Conservation (phyloP, 2,113 vertebrate genomes). For the Pygoscelis antarcticus region DNA sequence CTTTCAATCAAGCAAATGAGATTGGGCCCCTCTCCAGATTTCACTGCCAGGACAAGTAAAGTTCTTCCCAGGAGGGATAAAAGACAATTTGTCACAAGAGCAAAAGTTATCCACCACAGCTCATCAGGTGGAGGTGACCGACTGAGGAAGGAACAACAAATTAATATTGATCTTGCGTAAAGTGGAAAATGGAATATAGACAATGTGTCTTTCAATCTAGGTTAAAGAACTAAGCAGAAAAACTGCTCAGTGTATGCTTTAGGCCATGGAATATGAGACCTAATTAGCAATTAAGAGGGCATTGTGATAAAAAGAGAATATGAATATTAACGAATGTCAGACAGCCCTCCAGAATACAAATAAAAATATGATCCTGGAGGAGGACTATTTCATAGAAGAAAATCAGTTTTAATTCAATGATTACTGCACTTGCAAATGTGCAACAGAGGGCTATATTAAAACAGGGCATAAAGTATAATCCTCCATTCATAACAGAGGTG, state of each 20-base stretch:
- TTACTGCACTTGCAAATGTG: neutral
- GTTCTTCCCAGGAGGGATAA: neutral
- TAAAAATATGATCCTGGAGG: neutral
- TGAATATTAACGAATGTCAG: neutral
- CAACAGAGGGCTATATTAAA: neutral
- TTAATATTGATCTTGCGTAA: neutral
- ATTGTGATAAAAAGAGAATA: neutral
- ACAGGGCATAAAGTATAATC: neutral
- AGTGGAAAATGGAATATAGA: neutral
- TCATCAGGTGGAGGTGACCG: neutral
- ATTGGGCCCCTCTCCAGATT: slow-evolving; percentile 14
- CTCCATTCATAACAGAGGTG: neutral
- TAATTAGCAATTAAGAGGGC: neutral
- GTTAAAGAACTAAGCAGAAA: neutral
- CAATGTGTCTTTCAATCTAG: neutral
- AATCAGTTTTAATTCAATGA: neutral
- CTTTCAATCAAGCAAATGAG: slow-evolving; percentile 43
- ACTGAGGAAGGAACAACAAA: neutral
- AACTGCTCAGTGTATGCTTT: neutral
- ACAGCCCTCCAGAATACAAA: neutral
- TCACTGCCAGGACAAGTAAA: neutral
- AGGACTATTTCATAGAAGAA: neutral
- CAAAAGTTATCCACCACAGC: neutral
- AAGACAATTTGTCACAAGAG: neutral
- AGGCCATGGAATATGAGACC: neutral